Evolutionary conservation across 1,140 invertebrate genomes (phyloP).

Genomic region (Conus betulinus): DNA sequence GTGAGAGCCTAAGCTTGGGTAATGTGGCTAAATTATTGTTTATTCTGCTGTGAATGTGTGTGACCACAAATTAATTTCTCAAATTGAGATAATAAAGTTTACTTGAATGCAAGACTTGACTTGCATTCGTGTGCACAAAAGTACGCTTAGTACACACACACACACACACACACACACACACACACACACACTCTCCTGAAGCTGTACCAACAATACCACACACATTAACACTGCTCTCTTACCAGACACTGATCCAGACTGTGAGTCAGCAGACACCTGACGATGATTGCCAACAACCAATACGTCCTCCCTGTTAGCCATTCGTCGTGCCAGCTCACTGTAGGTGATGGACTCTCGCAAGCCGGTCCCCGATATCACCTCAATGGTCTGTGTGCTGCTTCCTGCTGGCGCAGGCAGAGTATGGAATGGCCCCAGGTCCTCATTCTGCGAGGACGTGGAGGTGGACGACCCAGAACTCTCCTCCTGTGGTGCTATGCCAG

Average conservation of each 20-base stretch:
- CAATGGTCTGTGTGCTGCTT: neutral
- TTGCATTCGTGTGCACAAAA: no score
- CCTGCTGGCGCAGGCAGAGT: neutral
- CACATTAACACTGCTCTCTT: no score
- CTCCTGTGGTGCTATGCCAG: no score
- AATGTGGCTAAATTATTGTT: no score
- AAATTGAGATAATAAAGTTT: no score
- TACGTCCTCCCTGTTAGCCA: slow-evolving; percentile 30
- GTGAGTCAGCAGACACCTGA: neutral
- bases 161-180: neutral
- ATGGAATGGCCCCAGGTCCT: neutral
- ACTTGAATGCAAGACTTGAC: no score
- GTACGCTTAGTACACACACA: neutral
- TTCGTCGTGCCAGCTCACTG: slow-evolving; percentile 16
- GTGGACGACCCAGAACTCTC: no score
- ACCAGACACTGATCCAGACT: no score
- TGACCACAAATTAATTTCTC: no score
- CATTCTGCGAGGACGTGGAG: neutral
- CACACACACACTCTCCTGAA: neutral
- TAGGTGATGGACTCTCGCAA: slow-evolving; percentile 15
- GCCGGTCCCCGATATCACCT: neutral
- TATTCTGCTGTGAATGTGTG: no score
- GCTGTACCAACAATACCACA: no score
- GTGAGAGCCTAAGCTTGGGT: no score
- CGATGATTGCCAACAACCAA: slow-evolving; percentile 26